Evolutionary conservation across 2,888 invertebrate genomes (phyloP).

Genomic region (Allophyes oxyacanthae): DNA sequence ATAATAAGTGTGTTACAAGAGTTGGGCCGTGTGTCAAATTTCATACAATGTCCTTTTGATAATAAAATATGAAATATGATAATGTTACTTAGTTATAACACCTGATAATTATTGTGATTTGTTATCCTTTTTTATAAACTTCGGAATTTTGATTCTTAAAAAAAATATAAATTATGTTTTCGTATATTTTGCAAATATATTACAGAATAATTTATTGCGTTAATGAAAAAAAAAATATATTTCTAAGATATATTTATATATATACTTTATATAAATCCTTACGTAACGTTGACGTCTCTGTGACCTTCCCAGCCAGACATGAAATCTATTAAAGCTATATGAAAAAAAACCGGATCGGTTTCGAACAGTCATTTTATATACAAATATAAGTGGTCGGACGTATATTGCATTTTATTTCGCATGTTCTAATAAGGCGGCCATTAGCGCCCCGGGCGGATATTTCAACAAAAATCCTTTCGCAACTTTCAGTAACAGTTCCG

Average conservation of each 20-base stretch:
- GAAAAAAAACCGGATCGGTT: conserved; percentile 59
- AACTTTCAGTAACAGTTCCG: conserved; percentile 72
- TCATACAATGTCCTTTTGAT: conserved; percentile 45
- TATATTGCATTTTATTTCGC: conserved; percentile 39
- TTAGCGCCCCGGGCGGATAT: conserved; percentile 69
- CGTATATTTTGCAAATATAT: not conserved
- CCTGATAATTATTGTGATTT: conserved; percentile 37
- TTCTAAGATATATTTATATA: not conserved
- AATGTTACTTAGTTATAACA: conserved; percentile 30
- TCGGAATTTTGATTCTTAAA: conserved; percentile 1
- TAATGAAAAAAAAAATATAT: not conserved
- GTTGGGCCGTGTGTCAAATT: conserved; percentile 43
- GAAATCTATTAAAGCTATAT: conserved; percentile 50
- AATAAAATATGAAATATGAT: conserved; percentile 32
- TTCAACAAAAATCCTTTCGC: conserved; percentile 65
- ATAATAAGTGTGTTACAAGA: conserved; percentile 43
- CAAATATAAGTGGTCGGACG: conserved; percentile 30
- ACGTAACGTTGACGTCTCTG: conserved; percentile 41
- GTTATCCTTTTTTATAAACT: conserved; percentile 23
- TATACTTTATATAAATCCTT: conserved; percentile 13
- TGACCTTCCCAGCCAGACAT: conserved; percentile 59
- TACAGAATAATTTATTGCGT: not conserved
- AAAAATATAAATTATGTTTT: conserved; percentile 4
- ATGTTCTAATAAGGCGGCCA: conserved; percentile 64
- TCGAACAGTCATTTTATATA: conserved; percentile 31